Conservation (phyloP, 2,888 invertebrate species). For the Terebella lapidaria region DNA sequence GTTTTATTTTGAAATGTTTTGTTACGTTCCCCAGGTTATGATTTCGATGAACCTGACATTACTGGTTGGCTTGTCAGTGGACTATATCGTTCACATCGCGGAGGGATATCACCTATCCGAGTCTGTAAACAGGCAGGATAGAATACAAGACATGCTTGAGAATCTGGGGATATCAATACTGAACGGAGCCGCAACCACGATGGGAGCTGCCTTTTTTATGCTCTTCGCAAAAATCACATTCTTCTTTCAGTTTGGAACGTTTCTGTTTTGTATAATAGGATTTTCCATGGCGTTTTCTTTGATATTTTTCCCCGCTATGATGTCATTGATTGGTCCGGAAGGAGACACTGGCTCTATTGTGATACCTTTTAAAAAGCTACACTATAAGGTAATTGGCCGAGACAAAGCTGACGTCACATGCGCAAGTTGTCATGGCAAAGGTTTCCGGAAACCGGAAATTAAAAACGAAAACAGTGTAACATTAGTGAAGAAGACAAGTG, state of each 20-base stretch:
- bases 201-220: conserved; percentile 45
- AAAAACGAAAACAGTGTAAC: neutral
- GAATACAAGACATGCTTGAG: conserved; percentile 36
- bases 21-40: conserved; percentile 29
- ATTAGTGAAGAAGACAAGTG: too few species aligned
- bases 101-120: conserved; percentile 39
- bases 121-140: conserved; percentile 26
- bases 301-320: conserved; percentile 30
- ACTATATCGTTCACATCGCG: conserved; percentile 42
- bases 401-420: neutral
- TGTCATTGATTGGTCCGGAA: conserved; percentile 35
- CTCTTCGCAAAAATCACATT: conserved; percentile 41
- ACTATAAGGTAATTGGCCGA: neutral
- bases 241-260: conserved; percentile 42
- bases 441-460: neutral
- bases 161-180: conserved; percentile 38
- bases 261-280: conserved; percentile 41
- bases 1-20: too few species aligned
- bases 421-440: neutral
- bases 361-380: neutral
- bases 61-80: conserved; percentile 40
- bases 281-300: conserved; percentile 40
- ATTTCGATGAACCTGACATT: conserved; percentile 41
- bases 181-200: conserved; percentile 39
- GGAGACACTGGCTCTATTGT: conserved; percentile 16